phyloP scores from a whole-genome alignment of 2,797 vertebrate species.

The Oreonectes daqikongensis region DNA sequence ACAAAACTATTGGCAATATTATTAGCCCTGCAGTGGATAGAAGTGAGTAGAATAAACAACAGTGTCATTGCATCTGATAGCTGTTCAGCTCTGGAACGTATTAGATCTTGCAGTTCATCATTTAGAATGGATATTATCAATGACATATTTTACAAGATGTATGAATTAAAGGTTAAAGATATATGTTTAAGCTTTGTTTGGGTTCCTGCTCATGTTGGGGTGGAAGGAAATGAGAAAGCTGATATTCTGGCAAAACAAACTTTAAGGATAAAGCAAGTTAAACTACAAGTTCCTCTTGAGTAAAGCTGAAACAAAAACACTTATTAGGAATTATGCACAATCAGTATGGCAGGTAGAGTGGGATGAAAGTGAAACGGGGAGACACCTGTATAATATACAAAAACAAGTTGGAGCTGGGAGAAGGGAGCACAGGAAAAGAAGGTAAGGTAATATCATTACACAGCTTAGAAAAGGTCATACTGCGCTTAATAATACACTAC shows the following conservation, averaged over 20 bases:
- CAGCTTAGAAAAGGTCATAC: neutral
- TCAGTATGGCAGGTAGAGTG: neutral
- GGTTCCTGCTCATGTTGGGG: no score
- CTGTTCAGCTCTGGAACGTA: no score
- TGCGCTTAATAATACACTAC: neutral
- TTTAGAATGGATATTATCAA: no score
- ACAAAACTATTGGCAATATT: no score
- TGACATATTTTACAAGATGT: no score
- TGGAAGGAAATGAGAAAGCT: neutral
- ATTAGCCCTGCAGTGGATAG: no score
- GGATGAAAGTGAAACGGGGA: neutral
- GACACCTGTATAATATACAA: neutral
- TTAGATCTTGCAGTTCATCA: no score
- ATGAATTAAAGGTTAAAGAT: no score
- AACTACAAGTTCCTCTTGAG: neutral
- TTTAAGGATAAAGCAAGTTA: neutral
- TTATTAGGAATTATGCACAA: neutral
- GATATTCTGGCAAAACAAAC: neutral
- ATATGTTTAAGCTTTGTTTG: no score
- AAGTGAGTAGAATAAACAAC: no score
- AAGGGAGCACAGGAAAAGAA: neutral
- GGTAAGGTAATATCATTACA: neutral
- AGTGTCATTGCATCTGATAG: no score
- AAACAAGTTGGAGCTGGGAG: neutral
- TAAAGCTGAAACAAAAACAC: neutral